Base-by-base conservation (phyloP, 2,113 vertebrate species). In the Catagonus wagneri region DNA sequence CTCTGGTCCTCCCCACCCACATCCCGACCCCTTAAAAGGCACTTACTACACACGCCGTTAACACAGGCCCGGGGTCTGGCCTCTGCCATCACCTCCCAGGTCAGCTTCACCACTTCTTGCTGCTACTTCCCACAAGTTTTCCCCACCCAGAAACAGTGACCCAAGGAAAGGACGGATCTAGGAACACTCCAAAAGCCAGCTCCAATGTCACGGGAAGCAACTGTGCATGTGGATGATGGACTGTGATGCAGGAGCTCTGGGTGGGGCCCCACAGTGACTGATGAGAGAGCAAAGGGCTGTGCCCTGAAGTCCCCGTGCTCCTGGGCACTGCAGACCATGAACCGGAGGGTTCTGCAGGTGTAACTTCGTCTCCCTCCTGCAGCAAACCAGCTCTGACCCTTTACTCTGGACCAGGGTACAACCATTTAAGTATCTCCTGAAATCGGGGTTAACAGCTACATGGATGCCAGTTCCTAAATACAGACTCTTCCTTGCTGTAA, bases 391-490 rank as follows among this genome's bases (percentile, higher is more conserved):
- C 71, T 71, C 71, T 65, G 36, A 76, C 66, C 76, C 68, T 90
- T 54, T 69, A 61, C 89, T 93, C 91, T 90, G 79, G 78, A 86
- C 89, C 29, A n/a, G 52, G 44, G 12, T 78, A 11, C 32, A 76
- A 63, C 94, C 68, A 0, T 74, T 74, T 1, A 75, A 87, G 90
- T 3, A 7, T 91, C 12, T 32, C 92, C 89, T 92, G 72, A 81
- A 36, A 97, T 84, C 44, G 1, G 50, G 80, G 85, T 95, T 95
- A 97, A 91, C 3, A 80, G 94, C 88, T 32, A 27, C 1, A 2
- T 6, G 25, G 63, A 29, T 2, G 85, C 32, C 27, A 6, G 68
- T 92, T 95, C 44, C 88, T 93, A 85, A 85, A 75, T 29, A 44
- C 76, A 0, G 3, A 50, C 0, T 84, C 63, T 34, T 79, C 61